Evolutionary conservation across 2,797 vertebrate genomes (phyloP), one percentile per base, ranked within the genome.

Genomic region (Chaenodraco wilsoni): DNA sequence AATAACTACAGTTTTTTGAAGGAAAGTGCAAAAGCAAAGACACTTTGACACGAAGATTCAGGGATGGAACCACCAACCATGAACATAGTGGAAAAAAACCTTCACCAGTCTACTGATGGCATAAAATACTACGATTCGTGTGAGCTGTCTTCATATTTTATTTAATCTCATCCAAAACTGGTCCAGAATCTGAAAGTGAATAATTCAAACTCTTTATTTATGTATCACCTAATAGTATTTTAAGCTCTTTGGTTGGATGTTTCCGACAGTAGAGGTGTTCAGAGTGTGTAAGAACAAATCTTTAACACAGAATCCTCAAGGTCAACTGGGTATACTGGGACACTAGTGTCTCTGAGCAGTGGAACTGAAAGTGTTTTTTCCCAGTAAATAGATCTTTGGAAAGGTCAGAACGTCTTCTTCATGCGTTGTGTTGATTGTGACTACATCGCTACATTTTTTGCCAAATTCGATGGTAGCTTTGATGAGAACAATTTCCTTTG

Each of bases 151-250:
- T 37, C 33, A 37, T 37, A 37, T 37, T 37, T 37, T 9, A 37
- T 37, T 37, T 7, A 37, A 19, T 37, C 15, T 64, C 10, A 41
- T 37, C 40, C 19, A 46, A 67, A 71, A 52, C 40, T 67, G 51
- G 46, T 37, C 60, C 59, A 69, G 59, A 64, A 57, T 52, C 33
- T 43, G 0, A 52, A 50, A 23, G 60, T 43, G 52, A 63, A 33
- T 59, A 8, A 23, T 33, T 31, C 50, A 27, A 15, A 33, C 21
- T 62, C 16, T 14, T 65, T 66, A 17, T 63, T 55, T 31, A 19
- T 27, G 27, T 27, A 8, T 27, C 33, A 37, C 8, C 33, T 37
- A 37, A 37, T 55, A 33, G 52, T 17, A 10, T 17, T 56, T n/a
- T 5, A 56, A 56, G 9, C 52, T 14, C 12, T 8, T 4, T 8